Conservation (phyloP, 2,113 vertebrate genomes). For the Ctenodactylus gundi region DNA sequence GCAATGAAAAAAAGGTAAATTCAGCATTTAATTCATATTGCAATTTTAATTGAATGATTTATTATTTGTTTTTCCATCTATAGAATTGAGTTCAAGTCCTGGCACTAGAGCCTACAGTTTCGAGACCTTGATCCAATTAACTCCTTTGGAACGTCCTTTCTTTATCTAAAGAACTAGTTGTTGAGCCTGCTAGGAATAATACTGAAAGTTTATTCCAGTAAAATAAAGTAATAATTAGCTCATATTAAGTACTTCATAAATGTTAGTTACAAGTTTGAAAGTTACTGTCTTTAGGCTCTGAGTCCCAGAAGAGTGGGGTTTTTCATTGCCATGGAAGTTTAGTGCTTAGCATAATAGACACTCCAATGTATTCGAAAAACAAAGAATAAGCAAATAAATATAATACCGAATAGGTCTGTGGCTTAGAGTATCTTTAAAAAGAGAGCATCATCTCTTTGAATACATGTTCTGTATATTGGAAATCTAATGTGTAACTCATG, state of each 20-base stretch:
- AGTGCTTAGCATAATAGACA: not conserved
- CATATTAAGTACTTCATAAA: not conserved
- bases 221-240: not conserved
- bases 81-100: not conserved
- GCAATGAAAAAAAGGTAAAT: not conserved
- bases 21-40: not conserved
- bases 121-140: not conserved
- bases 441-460: constrained; percentile 27
- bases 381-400: not conserved
- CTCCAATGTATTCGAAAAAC: constrained; percentile 6
- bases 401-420: not conserved
- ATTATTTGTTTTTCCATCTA: not conserved
- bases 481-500: not conserved
- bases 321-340: not conserved
- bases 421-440: not conserved
- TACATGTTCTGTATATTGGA: not conserved
- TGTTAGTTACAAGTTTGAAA: not conserved
- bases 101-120: not conserved
- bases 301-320: not conserved
- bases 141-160: not conserved
- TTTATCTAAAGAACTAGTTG: not conserved
- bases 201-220: not conserved
- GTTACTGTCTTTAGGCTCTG: not conserved
- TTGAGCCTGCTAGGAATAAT: not conserved
- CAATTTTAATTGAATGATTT: not conserved